phyloP scores from a whole-genome alignment of 2,888 invertebrate genomes.

The Drosophila pseudotakahashii region DNA sequence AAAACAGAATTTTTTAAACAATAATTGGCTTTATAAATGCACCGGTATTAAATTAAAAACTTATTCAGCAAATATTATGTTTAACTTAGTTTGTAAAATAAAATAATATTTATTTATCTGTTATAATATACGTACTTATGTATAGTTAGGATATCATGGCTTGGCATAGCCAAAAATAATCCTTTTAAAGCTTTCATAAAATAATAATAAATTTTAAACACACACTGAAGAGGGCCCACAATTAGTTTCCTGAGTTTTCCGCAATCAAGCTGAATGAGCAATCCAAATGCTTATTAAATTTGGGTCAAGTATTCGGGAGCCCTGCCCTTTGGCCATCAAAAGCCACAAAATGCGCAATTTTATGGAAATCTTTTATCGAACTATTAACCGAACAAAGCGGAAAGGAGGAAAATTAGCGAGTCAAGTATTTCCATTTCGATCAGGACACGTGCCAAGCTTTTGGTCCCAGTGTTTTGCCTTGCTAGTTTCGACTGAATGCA shows the following conservation, averaged over 20 bases:
- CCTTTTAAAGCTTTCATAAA: no score
- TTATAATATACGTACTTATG: no score
- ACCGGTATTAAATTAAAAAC: no score
- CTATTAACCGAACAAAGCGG: conserved; percentile 46
- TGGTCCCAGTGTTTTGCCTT: conserved; percentile 24
- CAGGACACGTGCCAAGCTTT: conserved; percentile 37
- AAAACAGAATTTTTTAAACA: no score
- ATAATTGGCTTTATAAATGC: no score
- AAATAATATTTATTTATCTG: no score
- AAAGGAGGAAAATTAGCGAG: conserved; percentile 61
- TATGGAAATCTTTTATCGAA: conserved; percentile 53
- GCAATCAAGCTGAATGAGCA: conserved; percentile 6
- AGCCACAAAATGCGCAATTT: conserved; percentile 59
- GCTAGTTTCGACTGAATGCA: conserved; percentile 41
- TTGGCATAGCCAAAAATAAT: no score
- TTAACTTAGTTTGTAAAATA: no score
- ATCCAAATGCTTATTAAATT: conserved; percentile 20
- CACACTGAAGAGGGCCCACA: not conserved
- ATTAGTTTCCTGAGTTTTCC: conserved; percentile 4
- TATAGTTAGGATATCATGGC: no score
- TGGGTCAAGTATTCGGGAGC: conserved; percentile 14
- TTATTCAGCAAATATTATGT: no score
- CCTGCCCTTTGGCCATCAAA: conserved; percentile 7
- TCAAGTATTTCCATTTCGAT: conserved; percentile 28
- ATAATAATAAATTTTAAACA: not conserved